Evolutionary conservation across 2,888 invertebrate genomes (phyloP).

Genomic region (Spialia ferax): DNA sequence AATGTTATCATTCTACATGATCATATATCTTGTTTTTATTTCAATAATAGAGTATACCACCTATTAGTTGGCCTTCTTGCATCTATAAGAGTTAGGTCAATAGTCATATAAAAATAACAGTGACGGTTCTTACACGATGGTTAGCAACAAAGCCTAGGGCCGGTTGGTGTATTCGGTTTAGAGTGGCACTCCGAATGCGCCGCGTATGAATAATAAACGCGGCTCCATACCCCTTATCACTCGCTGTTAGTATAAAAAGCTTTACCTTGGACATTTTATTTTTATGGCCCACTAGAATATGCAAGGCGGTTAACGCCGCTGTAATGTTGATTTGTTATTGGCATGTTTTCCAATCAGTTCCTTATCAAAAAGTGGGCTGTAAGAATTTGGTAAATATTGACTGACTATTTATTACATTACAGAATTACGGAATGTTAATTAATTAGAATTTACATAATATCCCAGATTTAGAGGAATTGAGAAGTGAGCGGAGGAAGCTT

Average conservation of each 20-base stretch:
- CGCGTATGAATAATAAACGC: conserved; percentile 21
- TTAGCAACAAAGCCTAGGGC: neutral
- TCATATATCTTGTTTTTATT: too few relatives aligned
- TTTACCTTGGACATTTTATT: conserved; percentile 8
- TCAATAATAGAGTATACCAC: too few relatives aligned
- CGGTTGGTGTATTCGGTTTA: conserved; percentile 20
- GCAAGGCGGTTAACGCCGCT: neutral
- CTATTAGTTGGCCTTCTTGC: too few relatives aligned
- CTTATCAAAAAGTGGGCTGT: too few relatives aligned
- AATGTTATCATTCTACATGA: too few relatives aligned
- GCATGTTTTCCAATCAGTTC: neutral
- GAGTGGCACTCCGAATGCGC: conserved; percentile 27
- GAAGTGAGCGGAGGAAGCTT: too few relatives aligned
- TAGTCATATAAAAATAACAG: neutral
- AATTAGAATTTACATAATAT: too few relatives aligned
- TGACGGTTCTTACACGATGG: neutral
- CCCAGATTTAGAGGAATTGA: too few relatives aligned
- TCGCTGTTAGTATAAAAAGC: conserved; percentile 16
- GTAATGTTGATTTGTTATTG: neutral
- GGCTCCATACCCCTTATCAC: conserved; percentile 15
- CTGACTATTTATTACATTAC: too few relatives aligned
- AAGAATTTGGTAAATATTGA: too few relatives aligned
- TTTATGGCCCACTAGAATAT: conserved; percentile 16
- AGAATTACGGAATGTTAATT: neutral
- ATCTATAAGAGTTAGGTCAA: too few relatives aligned